Conservation (phyloP, 2,113 vertebrate species). For the Rafetus swinhoei region DNA sequence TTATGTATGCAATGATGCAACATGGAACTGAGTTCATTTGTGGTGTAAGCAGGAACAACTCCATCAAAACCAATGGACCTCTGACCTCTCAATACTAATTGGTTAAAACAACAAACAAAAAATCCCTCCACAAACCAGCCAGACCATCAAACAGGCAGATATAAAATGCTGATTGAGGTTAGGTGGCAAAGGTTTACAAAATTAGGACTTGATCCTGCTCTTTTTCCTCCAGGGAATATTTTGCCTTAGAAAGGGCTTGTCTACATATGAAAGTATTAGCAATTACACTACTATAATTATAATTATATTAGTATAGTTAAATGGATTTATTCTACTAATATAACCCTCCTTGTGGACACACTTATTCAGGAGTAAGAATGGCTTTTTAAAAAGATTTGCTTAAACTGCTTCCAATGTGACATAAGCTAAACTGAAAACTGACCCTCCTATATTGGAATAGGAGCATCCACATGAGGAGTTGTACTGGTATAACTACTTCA, state of each 20-base stretch:
- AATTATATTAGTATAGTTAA: neutral
- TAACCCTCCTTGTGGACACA: neutral
- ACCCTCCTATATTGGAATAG: neutral
- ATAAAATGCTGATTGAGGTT: neutral
- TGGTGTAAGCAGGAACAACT: neutral
- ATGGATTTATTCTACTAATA: no score
- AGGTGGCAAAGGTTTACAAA: neutral
- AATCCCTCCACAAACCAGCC: neutral
- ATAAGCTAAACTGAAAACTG: neutral
- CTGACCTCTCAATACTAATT: neutral
- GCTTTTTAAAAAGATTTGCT: neutral
- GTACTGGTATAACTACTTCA: fast-evolving
- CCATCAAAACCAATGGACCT: neutral
- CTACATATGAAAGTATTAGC: neutral
- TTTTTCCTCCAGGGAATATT: neutral
- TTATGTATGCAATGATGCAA: neutral
- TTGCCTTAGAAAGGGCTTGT: neutral
- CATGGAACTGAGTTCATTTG: neutral
- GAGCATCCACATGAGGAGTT: neutral
- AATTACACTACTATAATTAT: neutral
- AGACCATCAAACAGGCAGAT: neutral
- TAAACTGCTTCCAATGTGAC: neutral
- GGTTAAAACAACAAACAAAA: neutral
- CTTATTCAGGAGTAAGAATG: neutral
- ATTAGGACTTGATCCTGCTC: neutral